These are phyloP conservation scores for Sebastes alutus DNA, from an alignment of 2,797 vertebrate species.

Conservation along the genomic window DNA sequence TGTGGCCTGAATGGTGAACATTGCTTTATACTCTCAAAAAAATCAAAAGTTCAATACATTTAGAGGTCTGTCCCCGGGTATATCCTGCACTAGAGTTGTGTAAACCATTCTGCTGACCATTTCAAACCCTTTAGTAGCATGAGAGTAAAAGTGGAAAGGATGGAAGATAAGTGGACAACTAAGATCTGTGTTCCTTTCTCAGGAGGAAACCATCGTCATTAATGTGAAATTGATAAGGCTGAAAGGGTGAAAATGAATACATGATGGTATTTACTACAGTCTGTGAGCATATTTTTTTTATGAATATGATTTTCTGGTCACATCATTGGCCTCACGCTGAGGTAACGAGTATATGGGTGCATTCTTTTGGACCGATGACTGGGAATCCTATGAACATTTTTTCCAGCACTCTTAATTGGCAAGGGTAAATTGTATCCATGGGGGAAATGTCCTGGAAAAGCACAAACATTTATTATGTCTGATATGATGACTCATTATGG, in stretches of 20 bases:
- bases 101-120: neutral
- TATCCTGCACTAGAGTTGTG: neutral
- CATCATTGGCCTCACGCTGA: neutral
- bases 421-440: neutral
- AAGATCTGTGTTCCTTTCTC: neutral
- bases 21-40: neutral
- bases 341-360: neutral
- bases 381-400: neutral
- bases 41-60: neutral
- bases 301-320: neutral
- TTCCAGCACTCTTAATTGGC: neutral
- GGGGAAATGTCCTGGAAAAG: slow-evolving; percentile 21
- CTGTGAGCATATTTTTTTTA: neutral
- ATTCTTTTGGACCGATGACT: slow-evolving; percentile 6
- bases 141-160: neutral
- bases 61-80: neutral
- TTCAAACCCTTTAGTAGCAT: neutral
- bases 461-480: slow-evolving; percentile 16
- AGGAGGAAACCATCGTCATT: neutral
- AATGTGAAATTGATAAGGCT: neutral
- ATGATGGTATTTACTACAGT: neutral
- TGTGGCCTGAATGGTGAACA: neutral
- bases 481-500: slow-evolving; percentile 8
- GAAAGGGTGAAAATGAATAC: neutral
- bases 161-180: neutral